A percentile compares a stretch with the other conserved stretches of the same genome.
Conservation (phyloP, 2,797 vertebrate genomes). For the Pangasius macronema region DNA sequence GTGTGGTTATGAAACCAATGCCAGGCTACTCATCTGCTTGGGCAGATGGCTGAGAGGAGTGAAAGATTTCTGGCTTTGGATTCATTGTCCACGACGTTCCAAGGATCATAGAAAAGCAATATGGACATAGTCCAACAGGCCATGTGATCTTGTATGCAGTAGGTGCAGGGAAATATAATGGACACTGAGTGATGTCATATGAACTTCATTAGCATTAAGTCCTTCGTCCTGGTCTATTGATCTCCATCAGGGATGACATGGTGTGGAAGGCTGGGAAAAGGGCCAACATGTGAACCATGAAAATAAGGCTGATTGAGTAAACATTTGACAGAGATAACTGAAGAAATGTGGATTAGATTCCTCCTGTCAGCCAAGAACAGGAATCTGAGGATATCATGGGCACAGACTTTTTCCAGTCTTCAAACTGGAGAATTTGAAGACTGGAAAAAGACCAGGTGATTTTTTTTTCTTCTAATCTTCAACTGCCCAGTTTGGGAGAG, state of each 20-base stretch:
- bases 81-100: constrained; percentile 16
- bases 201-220: constrained; percentile 30
- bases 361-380: too few relatives aligned
- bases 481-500: too few relatives aligned
- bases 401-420: too few relatives aligned
- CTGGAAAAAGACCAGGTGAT: too few relatives aligned
- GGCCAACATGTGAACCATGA: background rate
- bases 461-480: too few relatives aligned
- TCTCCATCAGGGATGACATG: background rate
- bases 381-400: too few relatives aligned
- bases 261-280: background rate
- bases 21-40: constrained; percentile 31
- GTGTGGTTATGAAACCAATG: constrained; percentile 45
- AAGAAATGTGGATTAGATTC: background rate
- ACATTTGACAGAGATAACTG: background rate
- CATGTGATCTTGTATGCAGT: background rate
- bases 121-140: constrained; percentile 6
- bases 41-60: constrained; percentile 39
- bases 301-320: background rate
- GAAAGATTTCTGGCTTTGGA: constrained; percentile 42
- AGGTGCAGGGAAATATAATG: constrained; percentile 19
- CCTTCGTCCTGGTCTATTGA: constrained; percentile 24
- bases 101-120: constrained; percentile 31
- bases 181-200: constrained; percentile 26
- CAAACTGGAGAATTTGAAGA: too few relatives aligned